These are phyloP conservation scores for Nemurella pictetii DNA, from an alignment of 2,888 invertebrate genomes.

Conservation along the genomic window DNA sequence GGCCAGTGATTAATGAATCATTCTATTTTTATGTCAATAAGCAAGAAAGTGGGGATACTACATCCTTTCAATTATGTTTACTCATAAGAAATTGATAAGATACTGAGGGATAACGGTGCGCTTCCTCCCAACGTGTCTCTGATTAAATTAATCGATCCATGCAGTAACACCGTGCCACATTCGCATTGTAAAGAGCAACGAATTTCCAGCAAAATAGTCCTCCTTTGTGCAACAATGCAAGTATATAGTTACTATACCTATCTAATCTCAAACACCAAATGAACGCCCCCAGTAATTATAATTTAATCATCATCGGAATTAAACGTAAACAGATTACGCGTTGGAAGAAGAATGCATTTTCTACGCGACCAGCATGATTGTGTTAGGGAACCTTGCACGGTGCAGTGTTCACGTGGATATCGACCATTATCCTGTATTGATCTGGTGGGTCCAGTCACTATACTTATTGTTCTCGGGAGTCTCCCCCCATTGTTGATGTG, in stretches of 20 bases:
- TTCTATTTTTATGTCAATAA: not conserved
- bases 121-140: not conserved
- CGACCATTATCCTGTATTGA: constrained; percentile 19
- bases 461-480: constrained; percentile 1
- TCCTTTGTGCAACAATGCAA: not conserved
- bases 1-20: not conserved
- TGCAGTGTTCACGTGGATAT: not conserved
- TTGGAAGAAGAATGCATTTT: not conserved
- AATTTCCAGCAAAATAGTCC: not conserved
- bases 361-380: not conserved
- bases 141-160: not conserved
- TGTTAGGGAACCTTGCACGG: not conserved
- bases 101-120: not conserved
- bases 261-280: not conserved
- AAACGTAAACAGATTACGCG: not conserved
- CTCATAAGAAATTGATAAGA: not conserved
- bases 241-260: not conserved
- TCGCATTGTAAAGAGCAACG: not conserved
- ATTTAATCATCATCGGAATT: not conserved
- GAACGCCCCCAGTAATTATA: not conserved
- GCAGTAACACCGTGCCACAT: not conserved
- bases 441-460: not conserved
- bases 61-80: not conserved
- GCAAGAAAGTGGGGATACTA: not conserved
- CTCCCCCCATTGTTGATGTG: not conserved